These are phyloP conservation scores for Erinaceus europaeus DNA, from an alignment of 2,113 vertebrate species.

Conservation along the genomic window DNA sequence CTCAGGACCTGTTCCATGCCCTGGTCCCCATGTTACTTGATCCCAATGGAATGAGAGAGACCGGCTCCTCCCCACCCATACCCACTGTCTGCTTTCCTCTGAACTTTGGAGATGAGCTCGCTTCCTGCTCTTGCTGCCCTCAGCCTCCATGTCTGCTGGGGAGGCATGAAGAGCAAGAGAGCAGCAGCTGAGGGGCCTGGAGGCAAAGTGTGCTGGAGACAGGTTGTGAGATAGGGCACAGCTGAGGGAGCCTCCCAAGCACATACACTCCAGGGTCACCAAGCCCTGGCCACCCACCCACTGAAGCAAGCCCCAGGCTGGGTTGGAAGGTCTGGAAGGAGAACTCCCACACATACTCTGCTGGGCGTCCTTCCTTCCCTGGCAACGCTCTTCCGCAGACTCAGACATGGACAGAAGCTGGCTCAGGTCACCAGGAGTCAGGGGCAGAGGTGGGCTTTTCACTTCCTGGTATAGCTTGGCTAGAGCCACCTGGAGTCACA, in stretches of 20 bases:
- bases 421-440: background rate
- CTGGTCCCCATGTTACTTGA: background rate
- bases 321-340: background rate
- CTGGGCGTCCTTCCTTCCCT: background rate
- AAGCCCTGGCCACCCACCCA: background rate
- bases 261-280: background rate
- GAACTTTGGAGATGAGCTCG: background rate
- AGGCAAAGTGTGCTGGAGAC: background rate
- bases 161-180: background rate
- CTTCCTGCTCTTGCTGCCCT: background rate
- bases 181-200: too few species aligned
- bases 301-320: too few species aligned
- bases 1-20: background rate
- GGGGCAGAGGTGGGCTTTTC: background rate
- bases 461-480: background rate
- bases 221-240: background rate
- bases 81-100: background rate
- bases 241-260: background rate
- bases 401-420: background rate
- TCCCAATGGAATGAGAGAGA: background rate
- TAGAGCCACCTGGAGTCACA: background rate
- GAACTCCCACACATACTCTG: background rate
- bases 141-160: background rate
- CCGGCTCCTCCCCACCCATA: background rate
- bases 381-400: background rate